A percentile compares a stretch with the other conserved stretches of the same genome.
These are phyloP conservation scores for Fundulus diaphanus DNA, from an alignment of 2,797 vertebrate species.

Conservation along the genomic window DNA sequence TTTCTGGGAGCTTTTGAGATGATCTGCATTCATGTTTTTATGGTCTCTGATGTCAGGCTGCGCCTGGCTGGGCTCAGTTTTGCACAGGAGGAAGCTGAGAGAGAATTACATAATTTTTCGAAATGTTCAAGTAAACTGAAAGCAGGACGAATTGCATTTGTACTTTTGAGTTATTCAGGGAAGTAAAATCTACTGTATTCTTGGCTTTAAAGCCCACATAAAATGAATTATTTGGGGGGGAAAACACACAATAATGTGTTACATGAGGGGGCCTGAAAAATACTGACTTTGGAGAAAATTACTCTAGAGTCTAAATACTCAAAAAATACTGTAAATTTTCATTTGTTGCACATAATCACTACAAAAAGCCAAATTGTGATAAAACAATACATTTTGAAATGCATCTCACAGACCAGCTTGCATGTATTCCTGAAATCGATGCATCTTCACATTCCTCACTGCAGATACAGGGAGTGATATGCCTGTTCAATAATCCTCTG, in stretches of 20 bases:
- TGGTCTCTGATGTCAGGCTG: slow-evolving; percentile 34
- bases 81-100: slow-evolving; percentile 30
- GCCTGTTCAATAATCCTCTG: slow-evolving; percentile 4
- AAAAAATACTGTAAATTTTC: not conserved
- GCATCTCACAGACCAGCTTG: not conserved
- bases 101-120: slow-evolving; percentile 56
- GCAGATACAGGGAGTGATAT: not conserved
- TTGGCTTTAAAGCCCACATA: not conserved
- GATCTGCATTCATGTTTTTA: slow-evolving; percentile 37
- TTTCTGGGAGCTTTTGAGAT: slow-evolving; percentile 52
- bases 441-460: slow-evolving; percentile 1
- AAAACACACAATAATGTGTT: not conserved
- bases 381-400: not conserved
- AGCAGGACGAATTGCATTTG: slow-evolving; percentile 53
- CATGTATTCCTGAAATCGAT: slow-evolving; percentile 20
- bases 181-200: slow-evolving; percentile 1
- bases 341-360: not conserved
- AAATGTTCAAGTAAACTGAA: slow-evolving; percentile 42
- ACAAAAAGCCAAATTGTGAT: not conserved
- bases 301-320: not conserved
- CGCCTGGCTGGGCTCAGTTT: slow-evolving; percentile 38
- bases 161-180: slow-evolving; percentile 34
- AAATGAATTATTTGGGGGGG: not conserved
- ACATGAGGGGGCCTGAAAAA: not conserved
- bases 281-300: not conserved